These are phyloP conservation scores for Lacerta agilis DNA, from an alignment of 2,797 vertebrate species.

Conservation along the genomic window DNA sequence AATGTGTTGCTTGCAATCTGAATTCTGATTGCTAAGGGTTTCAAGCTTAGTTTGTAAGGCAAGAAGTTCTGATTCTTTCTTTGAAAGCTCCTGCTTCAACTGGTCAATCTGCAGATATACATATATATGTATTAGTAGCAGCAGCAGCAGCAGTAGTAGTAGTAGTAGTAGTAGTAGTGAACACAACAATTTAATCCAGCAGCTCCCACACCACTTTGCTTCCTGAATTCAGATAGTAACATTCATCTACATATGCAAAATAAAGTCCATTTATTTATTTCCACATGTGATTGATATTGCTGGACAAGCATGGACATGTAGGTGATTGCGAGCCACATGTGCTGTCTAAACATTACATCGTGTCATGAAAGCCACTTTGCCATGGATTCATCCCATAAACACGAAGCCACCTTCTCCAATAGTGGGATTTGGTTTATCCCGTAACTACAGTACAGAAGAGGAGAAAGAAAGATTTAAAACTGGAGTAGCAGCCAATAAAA, in stretches of 20 bases:
- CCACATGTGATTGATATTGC: neutral
- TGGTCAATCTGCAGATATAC: slow-evolving; percentile 89
- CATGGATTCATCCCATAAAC: neutral
- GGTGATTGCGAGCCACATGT: too few species aligned
- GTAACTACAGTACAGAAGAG: neutral
- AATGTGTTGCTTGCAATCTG: slow-evolving; percentile 99
- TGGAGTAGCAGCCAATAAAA: slow-evolving; percentile 9
- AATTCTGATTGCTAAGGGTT: slow-evolving; percentile 99
- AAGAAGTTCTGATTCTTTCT: slow-evolving; percentile 98
- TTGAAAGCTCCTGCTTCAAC: slow-evolving; percentile 97
- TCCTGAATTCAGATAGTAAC: neutral
- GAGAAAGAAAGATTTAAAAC: neutral
- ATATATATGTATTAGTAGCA: too few species aligned
- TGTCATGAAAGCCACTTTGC: too few species aligned
- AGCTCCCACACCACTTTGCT: neutral
- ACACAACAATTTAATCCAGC: neutral
- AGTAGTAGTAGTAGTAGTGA: too few species aligned
- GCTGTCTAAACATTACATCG: too few species aligned
- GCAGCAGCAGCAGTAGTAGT: too few species aligned
- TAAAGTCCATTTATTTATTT: neutral
- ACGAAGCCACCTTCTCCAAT: slow-evolving; percentile 9
- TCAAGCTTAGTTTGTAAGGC: slow-evolving; percentile 99
- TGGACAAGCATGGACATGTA: too few species aligned
- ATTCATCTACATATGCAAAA: neutral
- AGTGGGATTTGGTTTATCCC: neutral